Percentiles rank a stretch among this genome's conserved stretches.
Conservation (phyloP, 2,113 vertebrate species). For the Hemichromis elongatus region DNA sequence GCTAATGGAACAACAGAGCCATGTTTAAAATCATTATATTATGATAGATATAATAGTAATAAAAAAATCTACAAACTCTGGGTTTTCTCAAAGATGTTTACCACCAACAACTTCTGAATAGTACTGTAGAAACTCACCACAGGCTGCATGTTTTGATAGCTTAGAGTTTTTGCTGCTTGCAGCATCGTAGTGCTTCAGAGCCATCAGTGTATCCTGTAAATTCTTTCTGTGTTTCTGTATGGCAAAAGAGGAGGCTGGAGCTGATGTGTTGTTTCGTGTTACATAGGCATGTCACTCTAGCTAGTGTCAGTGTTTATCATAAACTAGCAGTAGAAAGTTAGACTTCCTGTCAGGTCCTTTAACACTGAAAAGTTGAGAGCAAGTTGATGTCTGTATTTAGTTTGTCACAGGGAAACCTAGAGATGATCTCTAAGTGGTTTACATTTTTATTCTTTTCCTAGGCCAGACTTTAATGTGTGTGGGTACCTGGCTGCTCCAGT, state of each 20-base stretch:
- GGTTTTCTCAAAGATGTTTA: constrained; percentile 39
- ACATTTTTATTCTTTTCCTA: constrained; percentile 12
- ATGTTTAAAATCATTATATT: constrained; percentile 34
- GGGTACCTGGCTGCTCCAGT: constrained; percentile 1
- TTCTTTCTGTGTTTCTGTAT: constrained; percentile 37
- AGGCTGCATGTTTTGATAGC: constrained; percentile 67
- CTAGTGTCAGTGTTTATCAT: constrained; percentile 55
- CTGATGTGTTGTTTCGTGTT: constrained; percentile 59
- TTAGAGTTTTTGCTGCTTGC: constrained; percentile 49
- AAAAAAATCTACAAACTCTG: constrained; percentile 33
- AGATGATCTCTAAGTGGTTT: constrained; percentile 26
- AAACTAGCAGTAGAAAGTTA: constrained; percentile 56
- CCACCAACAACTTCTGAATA: constrained; percentile 41
- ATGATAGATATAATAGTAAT: constrained; percentile 31
- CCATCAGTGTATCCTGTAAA: constrained; percentile 58
- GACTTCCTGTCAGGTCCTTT: constrained; percentile 37
- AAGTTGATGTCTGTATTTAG: constrained; percentile 42
- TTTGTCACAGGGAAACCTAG: constrained; percentile 24
- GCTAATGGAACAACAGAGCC: constrained; percentile 51
- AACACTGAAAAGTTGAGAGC: constrained; percentile 41
- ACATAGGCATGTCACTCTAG: constrained; percentile 66
- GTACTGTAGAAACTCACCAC: constrained; percentile 64
- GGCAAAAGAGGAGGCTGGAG: constrained; percentile 38
- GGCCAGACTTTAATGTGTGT: constrained; percentile 10
- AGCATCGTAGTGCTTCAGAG: constrained; percentile 49